Percentiles rank a stretch among this genome's conserved stretches.
Conservation (phyloP, 2,797 vertebrate genomes). For the Pseudochaenichthys georgianus region DNA sequence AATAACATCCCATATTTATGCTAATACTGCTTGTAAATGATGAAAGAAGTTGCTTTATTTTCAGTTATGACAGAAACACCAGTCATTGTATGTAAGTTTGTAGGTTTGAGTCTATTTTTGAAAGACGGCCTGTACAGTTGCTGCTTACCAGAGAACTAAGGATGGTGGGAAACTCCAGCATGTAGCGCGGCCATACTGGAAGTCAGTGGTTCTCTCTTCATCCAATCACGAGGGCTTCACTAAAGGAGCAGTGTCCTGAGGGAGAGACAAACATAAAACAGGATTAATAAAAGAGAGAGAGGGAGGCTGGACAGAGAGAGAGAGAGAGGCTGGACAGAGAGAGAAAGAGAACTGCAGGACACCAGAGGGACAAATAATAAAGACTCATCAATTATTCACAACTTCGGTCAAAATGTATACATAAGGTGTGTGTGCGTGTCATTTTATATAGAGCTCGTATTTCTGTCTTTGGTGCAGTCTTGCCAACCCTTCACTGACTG, state of each 20-base stretch:
- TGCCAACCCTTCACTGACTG: conserved; percentile 70
- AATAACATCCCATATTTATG: conserved; percentile 1
- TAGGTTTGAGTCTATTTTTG: conserved; percentile 8
- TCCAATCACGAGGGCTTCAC: conserved; percentile 55
- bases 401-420: conserved; percentile 73
- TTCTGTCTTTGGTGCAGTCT: conserved; percentile 67
- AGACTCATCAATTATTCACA: conserved; percentile 79
- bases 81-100: conserved; percentile 7
- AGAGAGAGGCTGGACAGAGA: conserved; percentile 23
- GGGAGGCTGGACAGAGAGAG: neutral
- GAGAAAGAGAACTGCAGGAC: conserved; percentile 54
- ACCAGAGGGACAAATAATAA: conserved; percentile 76
- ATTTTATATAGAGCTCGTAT: conserved; percentile 67
- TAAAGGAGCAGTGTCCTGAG: conserved; percentile 65
- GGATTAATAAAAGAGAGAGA: conserved; percentile 59
- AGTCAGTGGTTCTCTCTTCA: conserved; percentile 43
- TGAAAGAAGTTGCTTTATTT: conserved; percentile 11
- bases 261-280: conserved; percentile 68
- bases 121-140: conserved; percentile 1
- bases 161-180: conserved; percentile 59
- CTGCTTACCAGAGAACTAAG: conserved; percentile 69
- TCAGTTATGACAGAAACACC: neutral
- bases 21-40: conserved; percentile 1
- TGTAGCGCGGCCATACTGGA: conserved; percentile 75
- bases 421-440: conserved; percentile 43